Evolutionary conservation across 2,797 vertebrate species (phyloP).

Genomic region (Takifugu rubripes): DNA sequence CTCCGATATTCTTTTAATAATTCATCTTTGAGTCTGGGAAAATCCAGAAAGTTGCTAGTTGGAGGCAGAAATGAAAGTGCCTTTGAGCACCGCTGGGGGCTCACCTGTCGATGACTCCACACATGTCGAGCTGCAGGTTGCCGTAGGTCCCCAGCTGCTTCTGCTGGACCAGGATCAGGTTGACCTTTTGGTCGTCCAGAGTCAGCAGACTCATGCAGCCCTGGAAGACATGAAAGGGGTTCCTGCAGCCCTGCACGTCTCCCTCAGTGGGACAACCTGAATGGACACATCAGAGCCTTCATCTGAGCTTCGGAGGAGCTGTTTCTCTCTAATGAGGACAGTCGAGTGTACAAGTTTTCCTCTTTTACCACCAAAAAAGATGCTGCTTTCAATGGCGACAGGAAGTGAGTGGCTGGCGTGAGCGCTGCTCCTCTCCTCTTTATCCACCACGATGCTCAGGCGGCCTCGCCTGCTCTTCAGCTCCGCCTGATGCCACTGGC

Average conservation of each 20-base stretch:
- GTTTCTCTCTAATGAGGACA: background rate
- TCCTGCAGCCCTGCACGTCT: conserved; percentile 74
- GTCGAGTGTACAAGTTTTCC: background rate
- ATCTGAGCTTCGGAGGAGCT: no score
- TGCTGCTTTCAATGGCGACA: conserved; percentile 60
- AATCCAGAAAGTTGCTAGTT: no score
- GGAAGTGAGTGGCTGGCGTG: conserved; percentile 69
- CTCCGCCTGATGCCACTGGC: conserved; percentile 88
- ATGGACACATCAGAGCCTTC: background rate
- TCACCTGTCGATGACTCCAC: conserved; percentile 89
- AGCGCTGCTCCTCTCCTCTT: conserved; percentile 60
- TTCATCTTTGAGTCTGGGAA: no score
- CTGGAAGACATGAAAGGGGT: conserved; percentile 81
- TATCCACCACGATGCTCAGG: conserved; percentile 78
- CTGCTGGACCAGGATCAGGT: conserved; percentile 86
- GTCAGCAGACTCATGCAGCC: conserved; percentile 88
- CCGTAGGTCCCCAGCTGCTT: conserved; percentile 84
- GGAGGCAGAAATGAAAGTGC: background rate
- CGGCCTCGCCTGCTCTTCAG: conserved; percentile 77
- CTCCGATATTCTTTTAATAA: no score
- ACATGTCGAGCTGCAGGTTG: conserved; percentile 88
- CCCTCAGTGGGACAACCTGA: conserved; percentile 83
- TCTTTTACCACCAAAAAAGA: conserved; percentile 86
- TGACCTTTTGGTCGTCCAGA: conserved; percentile 68
- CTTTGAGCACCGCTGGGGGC: background rate